Base-by-base conservation (phyloP, 2,797 vertebrate species). In the Saxicola maurus region DNA sequence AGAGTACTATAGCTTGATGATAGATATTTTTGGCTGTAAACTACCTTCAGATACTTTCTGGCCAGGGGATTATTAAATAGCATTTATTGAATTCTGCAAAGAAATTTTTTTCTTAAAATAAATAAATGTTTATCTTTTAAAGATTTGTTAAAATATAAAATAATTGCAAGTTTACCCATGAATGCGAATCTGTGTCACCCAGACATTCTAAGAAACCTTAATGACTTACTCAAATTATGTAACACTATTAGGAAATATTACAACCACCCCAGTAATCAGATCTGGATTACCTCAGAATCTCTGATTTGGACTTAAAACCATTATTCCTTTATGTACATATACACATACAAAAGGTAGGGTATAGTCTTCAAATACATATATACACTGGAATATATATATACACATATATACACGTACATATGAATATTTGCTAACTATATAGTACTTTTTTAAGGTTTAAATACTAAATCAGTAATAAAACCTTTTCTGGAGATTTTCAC, bases 121-220 rank as follows among this genome's bases (percentile, higher is more conserved):
- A 38, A 33, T 6, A 30, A 19, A 9, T 21, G 13, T 19, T 59
- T 71, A 31, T 6, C 27, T 76, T 81, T 3, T 3, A 79, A 86
- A 62, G 24, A 46, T 45, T 8, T 76, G 33, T 79, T 82, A 92
- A 85, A 94, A 81, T 53, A 73, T 37, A 91, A 89, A 94, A 61
- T 83, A 87, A 28, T 11, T 67, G 35, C 61, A 33, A 9, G 7
- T 62, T 85, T 88, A 85, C 30, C n/a, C 40, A 66, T 16, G 28
- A 93, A 87, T 45, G 79, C 17, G 28, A 53, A 91, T 91, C 82
- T 84, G 17, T 81, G 66, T 72, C 69, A 91, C 51, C 75, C 67
- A 62, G 76, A 72, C 20, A 83, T 52, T 62, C 65, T 68, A 83
- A 53, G 35, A 61, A 64, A 85, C 31, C 31, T 68, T 0, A 42